phyloP scores from a whole-genome alignment of 2,888 invertebrate species.

The Ferrisia virgata region DNA sequence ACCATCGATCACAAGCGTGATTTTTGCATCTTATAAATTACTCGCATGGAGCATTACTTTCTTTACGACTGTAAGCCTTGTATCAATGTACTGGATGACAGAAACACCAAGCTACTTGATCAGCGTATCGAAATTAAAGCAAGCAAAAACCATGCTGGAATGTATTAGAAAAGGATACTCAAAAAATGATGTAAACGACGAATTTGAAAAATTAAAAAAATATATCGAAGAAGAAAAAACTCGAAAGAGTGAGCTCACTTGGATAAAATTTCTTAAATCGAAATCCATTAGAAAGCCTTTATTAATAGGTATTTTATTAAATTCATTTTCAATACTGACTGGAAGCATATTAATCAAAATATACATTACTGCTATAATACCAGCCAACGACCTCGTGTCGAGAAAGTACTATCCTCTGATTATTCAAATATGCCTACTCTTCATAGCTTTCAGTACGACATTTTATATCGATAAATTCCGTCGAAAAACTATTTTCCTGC shows the following conservation, averaged over 20 bases:
- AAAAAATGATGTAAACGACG: background rate
- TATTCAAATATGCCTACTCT: background rate
- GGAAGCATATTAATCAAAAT: background rate
- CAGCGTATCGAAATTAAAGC: background rate
- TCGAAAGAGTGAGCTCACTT: background rate
- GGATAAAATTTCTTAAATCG: background rate
- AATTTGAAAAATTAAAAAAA: background rate
- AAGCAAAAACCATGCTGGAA: background rate
- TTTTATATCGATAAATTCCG: background rate
- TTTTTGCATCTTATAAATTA: background rate
- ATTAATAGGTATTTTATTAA: background rate
- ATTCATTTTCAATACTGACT: background rate
- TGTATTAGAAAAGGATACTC: background rate
- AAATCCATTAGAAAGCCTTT: background rate
- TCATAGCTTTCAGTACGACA: background rate
- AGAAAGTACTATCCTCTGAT: constrained; percentile 11
- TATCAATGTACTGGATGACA: background rate
- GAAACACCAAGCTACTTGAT: constrained; percentile 13
- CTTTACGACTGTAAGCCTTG: background rate
- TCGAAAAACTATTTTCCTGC: background rate
- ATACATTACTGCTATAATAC: constrained; percentile 24
- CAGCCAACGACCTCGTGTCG: background rate
- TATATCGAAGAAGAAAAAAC: background rate
- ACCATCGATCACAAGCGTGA: background rate
- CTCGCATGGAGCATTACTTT: background rate